Conservation (phyloP, 2,888 invertebrate species). For the Apamea monoglypha region DNA sequence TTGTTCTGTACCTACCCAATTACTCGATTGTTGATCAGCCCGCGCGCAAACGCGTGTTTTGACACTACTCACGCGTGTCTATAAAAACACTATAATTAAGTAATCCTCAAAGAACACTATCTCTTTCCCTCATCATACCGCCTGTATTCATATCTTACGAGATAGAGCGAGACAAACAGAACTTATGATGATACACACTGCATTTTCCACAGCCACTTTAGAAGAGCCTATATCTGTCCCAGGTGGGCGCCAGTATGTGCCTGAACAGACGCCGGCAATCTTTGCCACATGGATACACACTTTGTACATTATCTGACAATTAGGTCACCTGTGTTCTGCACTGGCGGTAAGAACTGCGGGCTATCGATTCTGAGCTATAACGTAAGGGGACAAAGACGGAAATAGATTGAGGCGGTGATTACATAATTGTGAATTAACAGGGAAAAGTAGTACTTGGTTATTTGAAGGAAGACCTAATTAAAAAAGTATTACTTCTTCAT, state of each 20-base stretch:
- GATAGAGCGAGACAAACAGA: too few relatives aligned
- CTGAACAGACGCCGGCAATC: background rate
- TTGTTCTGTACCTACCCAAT: too few relatives aligned
- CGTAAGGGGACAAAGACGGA: background rate
- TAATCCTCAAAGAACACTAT: background rate
- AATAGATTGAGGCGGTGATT: background rate
- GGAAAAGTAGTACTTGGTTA: background rate
- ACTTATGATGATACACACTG: too few relatives aligned
- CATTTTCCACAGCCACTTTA: background rate
- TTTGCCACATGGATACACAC: background rate
- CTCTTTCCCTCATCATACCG: too few relatives aligned
- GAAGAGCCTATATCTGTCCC: background rate
- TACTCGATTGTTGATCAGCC: too few relatives aligned
- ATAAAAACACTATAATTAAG: background rate
- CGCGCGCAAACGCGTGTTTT: too few relatives aligned
- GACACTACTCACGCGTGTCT: background rate
- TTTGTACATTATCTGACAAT: background rate
- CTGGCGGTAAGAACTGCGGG: background rate
- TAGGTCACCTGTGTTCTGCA: background rate
- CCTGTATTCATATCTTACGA: too few relatives aligned
- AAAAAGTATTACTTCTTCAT: background rate
- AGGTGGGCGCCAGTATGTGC: conserved; percentile 5
- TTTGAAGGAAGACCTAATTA: background rate
- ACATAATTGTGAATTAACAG: background rate
- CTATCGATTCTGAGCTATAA: background rate